Conservation (phyloP, 2,113 vertebrate genomes). For the Chionomys nivalis region DNA sequence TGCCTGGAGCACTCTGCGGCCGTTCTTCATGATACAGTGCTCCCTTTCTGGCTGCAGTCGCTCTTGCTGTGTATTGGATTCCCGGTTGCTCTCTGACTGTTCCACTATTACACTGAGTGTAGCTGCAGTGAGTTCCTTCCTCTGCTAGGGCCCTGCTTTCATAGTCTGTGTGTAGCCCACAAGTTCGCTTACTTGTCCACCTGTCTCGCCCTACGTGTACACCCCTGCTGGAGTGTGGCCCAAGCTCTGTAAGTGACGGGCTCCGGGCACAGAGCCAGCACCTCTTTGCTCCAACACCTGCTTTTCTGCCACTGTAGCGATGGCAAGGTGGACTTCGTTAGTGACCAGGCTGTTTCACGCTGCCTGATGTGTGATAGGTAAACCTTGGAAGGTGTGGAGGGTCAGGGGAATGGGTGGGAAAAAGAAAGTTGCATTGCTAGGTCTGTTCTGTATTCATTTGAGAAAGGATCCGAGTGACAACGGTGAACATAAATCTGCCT, state of each 20-base stretch:
- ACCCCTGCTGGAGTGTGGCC: background rate
- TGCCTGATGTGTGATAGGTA: background rate
- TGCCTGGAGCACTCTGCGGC: background rate
- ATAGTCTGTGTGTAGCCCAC: rapidly evolving
- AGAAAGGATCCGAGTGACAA: background rate
- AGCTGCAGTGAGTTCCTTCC: background rate
- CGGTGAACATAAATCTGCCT: too few species aligned
- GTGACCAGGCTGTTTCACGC: too few species aligned
- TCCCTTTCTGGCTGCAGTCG: background rate
- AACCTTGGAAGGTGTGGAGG: background rate
- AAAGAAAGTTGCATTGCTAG: background rate
- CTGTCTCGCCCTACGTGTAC: background rate
- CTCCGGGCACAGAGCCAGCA: rapidly evolving
- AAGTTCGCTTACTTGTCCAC: too few species aligned
- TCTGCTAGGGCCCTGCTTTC: background rate
- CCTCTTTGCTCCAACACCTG: background rate
- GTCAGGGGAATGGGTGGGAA: background rate
- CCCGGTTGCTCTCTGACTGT: background rate
- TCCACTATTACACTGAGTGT: background rate
- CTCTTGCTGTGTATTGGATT: background rate
- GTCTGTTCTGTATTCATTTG: background rate
- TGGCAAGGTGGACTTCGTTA: rapidly evolving
- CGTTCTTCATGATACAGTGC: background rate
- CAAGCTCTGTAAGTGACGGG: background rate
- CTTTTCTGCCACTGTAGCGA: background rate